Percentiles rank a stretch among this genome's conserved stretches.
Conservation (phyloP, 2,888 invertebrate genomes). For the Trichacis sp. region DNA sequence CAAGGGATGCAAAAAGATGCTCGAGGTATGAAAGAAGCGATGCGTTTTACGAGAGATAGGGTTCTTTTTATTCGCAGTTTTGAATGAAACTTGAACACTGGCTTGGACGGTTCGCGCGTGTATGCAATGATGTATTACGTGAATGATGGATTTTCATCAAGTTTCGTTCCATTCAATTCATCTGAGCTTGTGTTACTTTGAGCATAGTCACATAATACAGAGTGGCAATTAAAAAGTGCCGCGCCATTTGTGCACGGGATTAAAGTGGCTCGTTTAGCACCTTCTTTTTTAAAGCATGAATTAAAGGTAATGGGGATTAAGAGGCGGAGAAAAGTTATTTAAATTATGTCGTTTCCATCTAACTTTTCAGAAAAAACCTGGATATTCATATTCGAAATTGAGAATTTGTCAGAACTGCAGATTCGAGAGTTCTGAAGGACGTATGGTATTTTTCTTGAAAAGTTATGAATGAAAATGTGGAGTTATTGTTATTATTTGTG, state of each 20-base stretch:
- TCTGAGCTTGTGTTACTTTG: constrained; percentile 5
- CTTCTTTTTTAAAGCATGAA: not conserved
- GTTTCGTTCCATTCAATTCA: constrained; percentile 12
- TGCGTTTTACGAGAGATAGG: constrained; percentile 1
- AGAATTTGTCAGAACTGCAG: too few species aligned
- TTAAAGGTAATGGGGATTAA: not conserved
- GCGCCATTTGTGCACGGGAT: not conserved
- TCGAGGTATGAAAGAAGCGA: constrained; percentile 17
- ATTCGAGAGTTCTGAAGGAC: too few species aligned
- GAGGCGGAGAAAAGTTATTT: not conserved
- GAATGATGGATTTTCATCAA: not conserved
- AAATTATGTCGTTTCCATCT: not conserved
- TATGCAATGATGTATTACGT: not conserved
- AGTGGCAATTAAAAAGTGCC: not conserved
- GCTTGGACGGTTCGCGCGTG: too few species aligned
- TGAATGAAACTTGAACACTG: constrained; percentile 1
- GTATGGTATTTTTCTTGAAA: too few species aligned
- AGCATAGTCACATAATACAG: not conserved
- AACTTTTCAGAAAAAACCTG: not conserved
- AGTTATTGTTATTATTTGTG: too few species aligned
- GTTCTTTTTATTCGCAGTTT: not conserved
- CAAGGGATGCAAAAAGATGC: constrained; percentile 8
- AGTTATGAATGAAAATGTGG: too few species aligned
- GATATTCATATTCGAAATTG: too few species aligned
- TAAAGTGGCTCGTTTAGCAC: not conserved